Evolutionary conservation across 2,797 vertebrate genomes (phyloP), one percentile per base, ranked within the genome.

Genomic region (Champsocephalus gunnari): DNA sequence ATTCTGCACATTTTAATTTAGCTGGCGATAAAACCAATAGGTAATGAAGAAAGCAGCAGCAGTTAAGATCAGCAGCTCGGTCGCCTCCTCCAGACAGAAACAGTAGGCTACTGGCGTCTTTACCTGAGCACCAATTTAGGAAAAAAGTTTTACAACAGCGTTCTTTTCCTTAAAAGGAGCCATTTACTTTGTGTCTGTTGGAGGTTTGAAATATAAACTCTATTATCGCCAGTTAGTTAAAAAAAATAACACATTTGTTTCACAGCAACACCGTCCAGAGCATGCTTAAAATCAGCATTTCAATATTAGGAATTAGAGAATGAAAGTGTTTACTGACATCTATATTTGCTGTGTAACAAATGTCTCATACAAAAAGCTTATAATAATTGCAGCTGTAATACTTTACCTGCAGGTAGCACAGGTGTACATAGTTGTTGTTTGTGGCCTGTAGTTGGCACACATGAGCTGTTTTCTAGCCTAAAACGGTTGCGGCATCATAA

Each of bases 391-490:
- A 69, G 64, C 51, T 64, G 9, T 21, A 34, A 49, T 47, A 24
- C 9, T 57, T 12, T 79, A 21, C 80, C 63, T 78, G 73, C 75
- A 87, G 76, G 71, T 77, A 79, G 78, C 70, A 21, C 69, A n/a
- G 0, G 12, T 50, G 28, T 43, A 3, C 62, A 41, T 50, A 71
- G 14, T 66, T 63, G 34, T 38, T 28, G 4, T 66, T 58, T 19
- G 48, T 64, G 59, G 61, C 44, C 45, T 73, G 53, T 48, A 61
- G 67, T 38, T 68, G 69, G 58, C 6, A 48, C 57, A 44, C 41
- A 57, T n/a, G 0, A 41, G 38, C 60, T 65, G 28, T 73, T 51
- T 59, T 70, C 60, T 47, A 28, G 48, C 55, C 54, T 49, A 24
- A 57, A 75, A 50, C 57, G n/a, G 45, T 32, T 48, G 73, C 80